phyloP scores from a whole-genome alignment of 2,888 invertebrate species.

The Selenia dentaria region DNA sequence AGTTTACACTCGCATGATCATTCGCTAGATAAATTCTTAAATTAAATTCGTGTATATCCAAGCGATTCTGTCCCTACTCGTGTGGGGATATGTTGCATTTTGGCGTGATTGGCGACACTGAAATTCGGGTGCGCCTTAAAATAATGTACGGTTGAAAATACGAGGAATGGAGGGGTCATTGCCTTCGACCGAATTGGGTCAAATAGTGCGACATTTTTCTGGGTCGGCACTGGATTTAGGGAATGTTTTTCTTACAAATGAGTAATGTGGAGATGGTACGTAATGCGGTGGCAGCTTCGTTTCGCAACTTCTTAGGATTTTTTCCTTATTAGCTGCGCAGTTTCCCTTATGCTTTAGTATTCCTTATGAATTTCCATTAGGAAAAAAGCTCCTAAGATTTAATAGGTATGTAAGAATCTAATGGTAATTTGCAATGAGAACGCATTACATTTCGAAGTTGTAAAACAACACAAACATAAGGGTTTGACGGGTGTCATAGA shows the following conservation, averaged over 20 bases:
- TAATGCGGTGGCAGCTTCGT: constrained; percentile 21
- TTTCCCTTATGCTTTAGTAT: no score
- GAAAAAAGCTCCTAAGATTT: neutral
- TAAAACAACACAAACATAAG: no score
- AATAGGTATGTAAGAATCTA: no score
- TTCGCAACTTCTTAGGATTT: constrained; percentile 26
- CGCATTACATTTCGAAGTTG: no score
- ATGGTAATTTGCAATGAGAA: no score
- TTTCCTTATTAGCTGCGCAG: no score
- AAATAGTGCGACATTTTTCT: constrained; percentile 69
- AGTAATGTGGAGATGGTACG: constrained; percentile 49
- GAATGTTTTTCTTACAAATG: constrained; percentile 64
- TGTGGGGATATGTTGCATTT: constrained; percentile 40
- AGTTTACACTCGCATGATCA: constrained; percentile 78
- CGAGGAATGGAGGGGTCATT: constrained; percentile 58
- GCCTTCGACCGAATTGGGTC: constrained; percentile 67
- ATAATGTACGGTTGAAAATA: constrained; percentile 64
- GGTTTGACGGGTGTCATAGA: no score
- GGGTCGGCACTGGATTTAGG: constrained; percentile 60
- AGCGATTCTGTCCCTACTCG: constrained; percentile 45
- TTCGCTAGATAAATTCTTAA: constrained; percentile 80
- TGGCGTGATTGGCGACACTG: constrained; percentile 39
- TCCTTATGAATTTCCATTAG: constrained; percentile 21
- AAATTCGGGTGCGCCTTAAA: constrained; percentile 66
- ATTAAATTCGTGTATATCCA: constrained; percentile 62